A percentile compares a stretch with the other conserved stretches of the same genome.
phyloP scores from a whole-genome alignment of 2,888 invertebrate species.

The Agelastica alni region DNA sequence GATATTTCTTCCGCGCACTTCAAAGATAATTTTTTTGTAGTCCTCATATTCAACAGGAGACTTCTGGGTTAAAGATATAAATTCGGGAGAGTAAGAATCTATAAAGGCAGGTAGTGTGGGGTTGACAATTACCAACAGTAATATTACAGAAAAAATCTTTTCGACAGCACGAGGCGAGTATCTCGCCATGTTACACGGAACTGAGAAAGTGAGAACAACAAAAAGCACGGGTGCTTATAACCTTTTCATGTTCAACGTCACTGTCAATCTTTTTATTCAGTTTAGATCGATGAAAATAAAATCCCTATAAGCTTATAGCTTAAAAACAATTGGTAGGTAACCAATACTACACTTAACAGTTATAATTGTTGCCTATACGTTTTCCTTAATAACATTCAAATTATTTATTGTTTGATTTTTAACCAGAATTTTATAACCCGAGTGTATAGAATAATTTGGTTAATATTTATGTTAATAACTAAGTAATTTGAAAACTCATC shows the following conservation, averaged over 20 bases:
- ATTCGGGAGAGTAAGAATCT: conserved; percentile 41
- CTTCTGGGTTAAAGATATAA: conserved; percentile 37
- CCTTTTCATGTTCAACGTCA: conserved; percentile 20
- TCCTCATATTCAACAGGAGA: conserved; percentile 39
- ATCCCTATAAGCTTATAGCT: no score
- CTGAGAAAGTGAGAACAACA: conserved; percentile 30
- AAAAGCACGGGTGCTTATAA: conserved; percentile 17
- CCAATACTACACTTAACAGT: no score
- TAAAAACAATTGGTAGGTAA: no score
- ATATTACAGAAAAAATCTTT: conserved; percentile 40
- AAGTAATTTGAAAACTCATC: no score
- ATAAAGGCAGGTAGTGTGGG: conserved; percentile 20
- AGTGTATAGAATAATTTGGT: no score
- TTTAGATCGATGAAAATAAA: neutral
- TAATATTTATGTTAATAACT: no score
- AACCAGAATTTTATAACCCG: no score
- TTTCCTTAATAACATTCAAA: no score
- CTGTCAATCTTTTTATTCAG: neutral
- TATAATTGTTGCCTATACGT: no score
- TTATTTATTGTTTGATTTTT: no score
- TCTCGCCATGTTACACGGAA: conserved; percentile 54
- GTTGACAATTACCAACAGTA: conserved; percentile 34
- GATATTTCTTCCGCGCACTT: conserved; percentile 52
- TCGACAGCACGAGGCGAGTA: conserved; percentile 45
- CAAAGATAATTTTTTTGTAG: conserved; percentile 47